Evolutionary conservation across 2,888 invertebrate genomes (phyloP), one percentile per base, ranked within the genome.

Genomic region (Amorpha juglandis): DNA sequence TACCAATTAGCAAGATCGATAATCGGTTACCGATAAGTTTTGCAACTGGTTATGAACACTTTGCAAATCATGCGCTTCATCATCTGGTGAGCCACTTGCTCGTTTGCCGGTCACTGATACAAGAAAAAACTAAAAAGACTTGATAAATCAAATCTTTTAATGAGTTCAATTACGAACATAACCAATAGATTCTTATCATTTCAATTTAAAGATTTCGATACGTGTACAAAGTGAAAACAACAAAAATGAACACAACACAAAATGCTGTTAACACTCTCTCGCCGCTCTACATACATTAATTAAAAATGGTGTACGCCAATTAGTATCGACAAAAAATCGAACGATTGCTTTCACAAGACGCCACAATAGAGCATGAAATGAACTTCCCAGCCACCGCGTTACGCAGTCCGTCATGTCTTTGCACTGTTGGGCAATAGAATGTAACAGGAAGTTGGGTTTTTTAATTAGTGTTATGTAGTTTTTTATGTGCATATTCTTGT

Each of bases 311-410:
- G 35, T 58, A 9, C 58, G 58, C 12, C 58, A 66, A 70, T 68
- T 65, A 65, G 21, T 58, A 65, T 64, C 35, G 53, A 68, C 64
- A 74, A 71, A 72, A 70, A 70, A 63, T 62, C 16, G 14, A 14
- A 21, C 63, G 87, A 86, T 84, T 83, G 85, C 91, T 91, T 90
- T 90, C 91, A 88, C 89, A 85, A 88, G 83, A 81, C 76, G 71
- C 78, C 75, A 91, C 91, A 92, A 92, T 90, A 76, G 86, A 80
- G 77, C 91, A 87, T 90, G 91, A 91, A 91, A 92, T 91, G 86
- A 91, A 81, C 84, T 82, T 82, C 81, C 73, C 79, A 68, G 86
- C 90, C 82, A 86, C 91, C 83, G 91, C 77, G 88, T 90, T 91
- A 91, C 91, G 90, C 90, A 84, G 38, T 21, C 19, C 21, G 52